Evolutionary conservation across 2,113 vertebrate genomes (phyloP).

Genomic region (Vireo altiloquus): DNA sequence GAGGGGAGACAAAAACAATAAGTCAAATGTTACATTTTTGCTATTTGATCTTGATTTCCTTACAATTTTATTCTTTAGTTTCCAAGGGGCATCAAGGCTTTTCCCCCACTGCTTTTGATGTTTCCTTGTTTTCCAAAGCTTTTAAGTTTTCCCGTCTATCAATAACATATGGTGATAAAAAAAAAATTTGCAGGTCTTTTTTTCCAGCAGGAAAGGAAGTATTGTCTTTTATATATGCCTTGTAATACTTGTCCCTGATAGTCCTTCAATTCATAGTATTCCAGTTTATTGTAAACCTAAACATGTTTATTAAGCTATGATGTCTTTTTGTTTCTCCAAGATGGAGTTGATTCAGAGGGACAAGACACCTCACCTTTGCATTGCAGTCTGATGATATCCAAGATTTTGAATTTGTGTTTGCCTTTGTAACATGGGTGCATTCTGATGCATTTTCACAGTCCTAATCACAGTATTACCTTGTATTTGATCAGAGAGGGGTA

Average conservation of each 20-base stretch:
- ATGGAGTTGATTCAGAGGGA: neutral
- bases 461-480: constrained; percentile 5
- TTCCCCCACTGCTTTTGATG: neutral
- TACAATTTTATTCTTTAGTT: neutral
- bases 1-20: accelerated
- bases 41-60: neutral
- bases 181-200: no score
- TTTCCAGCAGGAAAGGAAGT: neutral
- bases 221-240: neutral
- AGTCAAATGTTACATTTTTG: neutral
- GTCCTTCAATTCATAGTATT: neutral
- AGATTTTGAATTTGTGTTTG: constrained; percentile 3
- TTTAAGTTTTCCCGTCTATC: neutral
- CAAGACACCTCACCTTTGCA: neutral
- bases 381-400: neutral
- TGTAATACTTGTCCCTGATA: neutral
- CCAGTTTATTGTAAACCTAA: neutral
- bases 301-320: neutral
- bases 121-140: neutral
- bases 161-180: neutral
- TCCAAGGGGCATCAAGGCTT: neutral
- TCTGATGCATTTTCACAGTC: neutral
- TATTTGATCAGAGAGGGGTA: neutral
- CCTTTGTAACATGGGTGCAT: neutral
- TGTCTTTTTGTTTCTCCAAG: neutral